Percentiles rank a stretch among this genome's conserved stretches.
phyloP scores from a whole-genome alignment of 2,113 vertebrate species.

The Azemiops feae region DNA sequence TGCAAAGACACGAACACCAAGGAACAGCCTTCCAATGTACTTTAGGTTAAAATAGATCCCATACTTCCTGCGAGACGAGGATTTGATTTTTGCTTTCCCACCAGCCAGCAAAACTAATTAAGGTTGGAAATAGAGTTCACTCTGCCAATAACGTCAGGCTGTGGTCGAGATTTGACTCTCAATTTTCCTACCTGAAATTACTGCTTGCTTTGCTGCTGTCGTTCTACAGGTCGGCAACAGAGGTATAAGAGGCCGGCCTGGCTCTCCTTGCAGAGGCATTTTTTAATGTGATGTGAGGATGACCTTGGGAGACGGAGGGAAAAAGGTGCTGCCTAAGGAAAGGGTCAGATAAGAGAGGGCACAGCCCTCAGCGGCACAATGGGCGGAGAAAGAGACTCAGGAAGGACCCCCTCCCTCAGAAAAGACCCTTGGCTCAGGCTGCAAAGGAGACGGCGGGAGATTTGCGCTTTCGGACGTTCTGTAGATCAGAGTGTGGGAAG shows the following conservation, averaged over 20 bases:
- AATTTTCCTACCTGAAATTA: background rate
- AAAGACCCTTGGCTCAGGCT: no score
- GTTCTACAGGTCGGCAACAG: background rate
- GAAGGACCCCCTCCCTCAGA: no score
- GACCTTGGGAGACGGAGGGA: no score
- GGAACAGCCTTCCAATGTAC: background rate
- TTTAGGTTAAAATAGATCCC: background rate
- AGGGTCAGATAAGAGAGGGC: no score
- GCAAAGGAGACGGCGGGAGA: no score
- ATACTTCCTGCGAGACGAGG: background rate
- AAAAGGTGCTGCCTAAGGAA: no score
- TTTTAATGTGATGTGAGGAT: no score
- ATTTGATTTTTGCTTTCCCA: background rate
- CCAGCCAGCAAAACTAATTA: background rate
- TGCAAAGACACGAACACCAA: background rate
- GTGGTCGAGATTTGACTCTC: background rate
- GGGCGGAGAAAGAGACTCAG: no score
- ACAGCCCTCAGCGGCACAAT: no score
- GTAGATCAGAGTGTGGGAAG: no score
- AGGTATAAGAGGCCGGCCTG: accelerated
- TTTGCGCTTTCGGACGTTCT: no score
- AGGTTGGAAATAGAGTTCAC: background rate
- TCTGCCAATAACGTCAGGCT: background rate
- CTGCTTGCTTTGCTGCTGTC: background rate
- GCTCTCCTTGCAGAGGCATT: background rate